Conservation (phyloP, 2,888 invertebrate species). For the Tachystola acroxantha region DNA sequence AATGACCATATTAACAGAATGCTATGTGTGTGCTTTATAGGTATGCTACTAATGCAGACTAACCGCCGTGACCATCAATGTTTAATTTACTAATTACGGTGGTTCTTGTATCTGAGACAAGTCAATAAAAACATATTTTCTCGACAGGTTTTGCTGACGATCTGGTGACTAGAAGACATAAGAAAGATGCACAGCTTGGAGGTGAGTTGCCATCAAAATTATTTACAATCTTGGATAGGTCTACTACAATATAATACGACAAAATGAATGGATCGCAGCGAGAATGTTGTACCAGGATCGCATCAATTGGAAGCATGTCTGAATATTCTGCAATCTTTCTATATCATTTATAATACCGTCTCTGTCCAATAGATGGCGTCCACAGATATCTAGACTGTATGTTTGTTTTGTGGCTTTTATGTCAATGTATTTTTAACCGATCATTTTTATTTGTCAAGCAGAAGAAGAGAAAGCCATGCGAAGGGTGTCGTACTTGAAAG, state of each 20-base stretch:
- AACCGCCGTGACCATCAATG: slow-evolving; percentile 45
- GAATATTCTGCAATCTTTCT: too few species aligned
- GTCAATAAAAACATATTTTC: slow-evolving; percentile 15
- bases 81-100: slow-evolving; percentile 43
- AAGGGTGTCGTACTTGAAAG: slow-evolving; percentile 95
- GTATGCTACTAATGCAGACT: slow-evolving; percentile 67
- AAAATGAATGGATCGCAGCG: too few species aligned
- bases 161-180: slow-evolving; percentile 71
- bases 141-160: slow-evolving; percentile 73
- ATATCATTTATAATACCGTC: too few species aligned
- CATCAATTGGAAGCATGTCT: too few species aligned
- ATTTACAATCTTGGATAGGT: too few species aligned
- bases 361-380: too few species aligned
- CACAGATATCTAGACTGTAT: too few species aligned
- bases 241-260: too few species aligned
- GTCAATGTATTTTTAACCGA: too few species aligned
- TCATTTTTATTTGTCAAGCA: slow-evolving; percentile 58
- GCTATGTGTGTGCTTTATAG: slow-evolving; percentile 61
- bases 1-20: slow-evolving; percentile 50
- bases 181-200: slow-evolving; percentile 73
- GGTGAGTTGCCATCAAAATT: slow-evolving; percentile 39
- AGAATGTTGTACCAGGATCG: too few species aligned
- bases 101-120: slow-evolving; percentile 4
- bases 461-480: slow-evolving; percentile 93
- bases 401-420: too few species aligned